phyloP scores from a whole-genome alignment of 2,797 vertebrate genomes.

The Forpus xanthops region DNA sequence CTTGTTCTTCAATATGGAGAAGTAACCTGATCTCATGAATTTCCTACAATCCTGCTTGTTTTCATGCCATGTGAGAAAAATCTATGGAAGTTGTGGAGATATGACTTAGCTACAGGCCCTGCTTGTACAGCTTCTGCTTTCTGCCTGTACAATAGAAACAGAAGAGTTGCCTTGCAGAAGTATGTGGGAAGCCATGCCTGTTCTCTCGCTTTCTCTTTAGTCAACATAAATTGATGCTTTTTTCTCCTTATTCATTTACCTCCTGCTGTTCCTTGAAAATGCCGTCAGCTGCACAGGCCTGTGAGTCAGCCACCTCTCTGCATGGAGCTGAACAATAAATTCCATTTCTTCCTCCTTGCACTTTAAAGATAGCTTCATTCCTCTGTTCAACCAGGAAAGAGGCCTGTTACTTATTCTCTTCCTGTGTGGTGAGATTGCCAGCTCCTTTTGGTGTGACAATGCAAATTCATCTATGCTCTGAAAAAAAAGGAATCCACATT shows the following conservation, averaged over 20 bases:
- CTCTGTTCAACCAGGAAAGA: neutral
- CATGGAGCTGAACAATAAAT: conserved; percentile 57
- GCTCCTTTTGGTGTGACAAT: neutral
- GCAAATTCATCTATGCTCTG: neutral
- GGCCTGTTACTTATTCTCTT: conserved; percentile 3
- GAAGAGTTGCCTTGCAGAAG: neutral
- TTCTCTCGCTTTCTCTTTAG: conserved; percentile 34
- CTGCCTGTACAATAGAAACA: neutral
- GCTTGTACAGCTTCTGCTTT: neutral
- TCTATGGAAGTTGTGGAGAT: neutral
- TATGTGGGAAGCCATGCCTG: conserved; percentile 9
- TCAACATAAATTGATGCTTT: conserved; percentile 8
- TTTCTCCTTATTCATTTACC: conserved; percentile 27
- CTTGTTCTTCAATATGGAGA: neutral
- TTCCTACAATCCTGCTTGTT: neutral
- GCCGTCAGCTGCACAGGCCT: neutral
- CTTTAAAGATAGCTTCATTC: conserved; percentile 39
- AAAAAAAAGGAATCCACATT: neutral
- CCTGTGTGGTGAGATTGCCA: neutral
- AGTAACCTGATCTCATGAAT: neutral
- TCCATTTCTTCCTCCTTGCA: conserved; percentile 27
- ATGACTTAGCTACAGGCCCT: neutral
- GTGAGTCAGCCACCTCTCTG: conserved; percentile 57
- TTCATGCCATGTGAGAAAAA: neutral
- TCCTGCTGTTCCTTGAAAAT: conserved; percentile 51